phyloP scores from a whole-genome alignment of 2,797 vertebrate genomes.

The Hapalemur alaotrensis region DNA sequence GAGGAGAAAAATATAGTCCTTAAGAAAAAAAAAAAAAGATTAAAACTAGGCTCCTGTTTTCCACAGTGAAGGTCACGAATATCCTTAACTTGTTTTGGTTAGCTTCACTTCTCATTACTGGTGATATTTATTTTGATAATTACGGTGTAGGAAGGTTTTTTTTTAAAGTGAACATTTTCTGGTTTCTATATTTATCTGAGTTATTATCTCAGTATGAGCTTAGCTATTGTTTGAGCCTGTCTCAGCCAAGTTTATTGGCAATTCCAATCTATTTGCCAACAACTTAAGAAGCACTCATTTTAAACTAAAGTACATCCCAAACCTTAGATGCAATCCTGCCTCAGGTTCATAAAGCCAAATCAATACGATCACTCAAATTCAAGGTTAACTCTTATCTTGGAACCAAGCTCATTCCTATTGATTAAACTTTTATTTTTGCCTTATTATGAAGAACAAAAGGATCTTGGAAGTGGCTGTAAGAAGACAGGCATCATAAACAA shows the following conservation, averaged over 20 bases:
- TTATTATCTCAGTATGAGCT: slow-evolving; percentile 24
- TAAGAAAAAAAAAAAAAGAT: neutral
- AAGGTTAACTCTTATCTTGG: slow-evolving; percentile 61
- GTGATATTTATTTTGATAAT: slow-evolving; percentile 31
- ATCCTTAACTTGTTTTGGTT: slow-evolving; percentile 9
- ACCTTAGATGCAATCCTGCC: neutral
- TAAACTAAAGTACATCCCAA: neutral
- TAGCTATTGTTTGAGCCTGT: neutral
- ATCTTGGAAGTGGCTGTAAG: neutral
- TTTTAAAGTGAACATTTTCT: neutral
- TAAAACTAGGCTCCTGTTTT: neutral
- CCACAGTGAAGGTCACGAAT: neutral
- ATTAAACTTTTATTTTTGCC: slow-evolving; percentile 61
- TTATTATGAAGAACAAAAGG: slow-evolving; percentile 64
- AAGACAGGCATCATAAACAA: slow-evolving; percentile 13
- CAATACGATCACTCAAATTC: slow-evolving; percentile 55
- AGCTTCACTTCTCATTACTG: slow-evolving; percentile 31
- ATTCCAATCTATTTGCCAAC: slow-evolving; percentile 2
- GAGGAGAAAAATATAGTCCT: neutral
- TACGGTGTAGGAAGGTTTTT: neutral
- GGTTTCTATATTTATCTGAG: slow-evolving; percentile 15
- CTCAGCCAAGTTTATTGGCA: slow-evolving; percentile 50
- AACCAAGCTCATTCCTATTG: slow-evolving; percentile 51
- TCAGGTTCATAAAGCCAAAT: slow-evolving; percentile 33
- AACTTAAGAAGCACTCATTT: slow-evolving; percentile 34